These are phyloP conservation scores for Antheraea pernyi DNA, from an alignment of 1,140 invertebrate species.

Conservation along the genomic window DNA sequence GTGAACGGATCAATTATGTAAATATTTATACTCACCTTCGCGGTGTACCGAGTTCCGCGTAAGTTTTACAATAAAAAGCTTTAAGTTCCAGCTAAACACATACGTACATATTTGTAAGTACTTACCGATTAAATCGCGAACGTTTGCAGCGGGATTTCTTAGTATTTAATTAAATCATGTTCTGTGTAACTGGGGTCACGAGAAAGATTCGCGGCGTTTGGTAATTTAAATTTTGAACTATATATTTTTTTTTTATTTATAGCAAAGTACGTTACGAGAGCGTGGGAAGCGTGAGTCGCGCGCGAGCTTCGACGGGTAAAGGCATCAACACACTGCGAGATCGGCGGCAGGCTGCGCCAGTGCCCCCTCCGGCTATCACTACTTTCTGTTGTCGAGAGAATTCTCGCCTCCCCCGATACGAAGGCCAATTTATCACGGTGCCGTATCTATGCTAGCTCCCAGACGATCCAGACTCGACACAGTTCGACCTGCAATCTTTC, in stretches of 20 bases:
- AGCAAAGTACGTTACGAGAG: conserved; percentile 4
- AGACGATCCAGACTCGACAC: conserved; percentile 46
- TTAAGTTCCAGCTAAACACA: not conserved
- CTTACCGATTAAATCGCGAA: conserved; percentile 8
- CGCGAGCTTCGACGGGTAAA: conserved; percentile 54
- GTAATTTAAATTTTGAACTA: not conserved
- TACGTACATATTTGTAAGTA: conserved; percentile 5
- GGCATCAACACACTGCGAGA: conserved; percentile 59
- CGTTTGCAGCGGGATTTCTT: not conserved
- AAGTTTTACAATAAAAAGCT: conserved; percentile 9
- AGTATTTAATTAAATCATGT: not conserved
- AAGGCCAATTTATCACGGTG: conserved; percentile 60
- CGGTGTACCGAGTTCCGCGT: conserved; percentile 8
- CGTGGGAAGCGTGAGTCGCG: conserved; percentile 20
- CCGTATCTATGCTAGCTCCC: conserved; percentile 48
- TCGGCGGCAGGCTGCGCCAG: conserved; percentile 32
- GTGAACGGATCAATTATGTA: conserved; percentile 17
- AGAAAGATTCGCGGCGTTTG: not conserved
- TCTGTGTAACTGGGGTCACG: not conserved
- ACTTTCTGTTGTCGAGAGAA: conserved; percentile 54
- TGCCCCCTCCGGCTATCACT: conserved; percentile 63
- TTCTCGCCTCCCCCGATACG: conserved; percentile 59
- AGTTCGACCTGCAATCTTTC: conserved; percentile 27
- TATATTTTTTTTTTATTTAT: not conserved
- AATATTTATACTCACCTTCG: conserved; percentile 15